Evolutionary conservation across 2,113 vertebrate genomes (phyloP).

Genomic region (Leiothrix lutea): DNA sequence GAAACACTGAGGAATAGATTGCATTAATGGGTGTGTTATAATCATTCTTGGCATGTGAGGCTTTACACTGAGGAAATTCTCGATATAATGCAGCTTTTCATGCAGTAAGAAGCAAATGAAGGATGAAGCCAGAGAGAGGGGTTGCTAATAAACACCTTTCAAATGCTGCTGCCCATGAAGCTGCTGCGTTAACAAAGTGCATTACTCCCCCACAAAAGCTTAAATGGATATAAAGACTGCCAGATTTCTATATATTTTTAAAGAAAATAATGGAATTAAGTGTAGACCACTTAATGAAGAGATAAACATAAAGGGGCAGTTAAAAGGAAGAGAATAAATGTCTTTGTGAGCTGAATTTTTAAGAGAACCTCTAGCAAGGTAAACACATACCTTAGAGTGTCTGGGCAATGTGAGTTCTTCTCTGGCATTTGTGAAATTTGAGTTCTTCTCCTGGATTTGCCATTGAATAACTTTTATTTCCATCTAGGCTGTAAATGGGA

Average conservation of each 20-base stretch:
- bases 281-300: not conserved
- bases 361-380: not conserved
- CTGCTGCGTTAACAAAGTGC: not conserved
- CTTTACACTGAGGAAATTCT: not conserved
- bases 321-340: not conserved
- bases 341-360: not conserved
- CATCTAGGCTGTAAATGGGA: not conserved
- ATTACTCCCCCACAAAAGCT: not conserved
- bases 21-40: not conserved
- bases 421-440: not conserved
- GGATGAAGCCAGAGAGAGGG: not conserved
- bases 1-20: not conserved
- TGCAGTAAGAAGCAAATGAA: not conserved
- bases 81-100: not conserved
- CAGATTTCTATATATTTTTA: no score
- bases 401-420: not conserved
- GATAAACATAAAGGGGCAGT: not conserved
- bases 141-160: not conserved
- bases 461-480: not conserved
- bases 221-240: not conserved
- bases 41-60: not conserved
- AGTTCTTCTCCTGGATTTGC: not conserved
- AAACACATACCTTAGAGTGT: rapidly evolving
- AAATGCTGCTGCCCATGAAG: not conserved
- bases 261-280: not conserved